These are phyloP conservation scores for Lacerta bilineata DNA, from an alignment of 2,797 vertebrate genomes.

Conservation along the genomic window DNA sequence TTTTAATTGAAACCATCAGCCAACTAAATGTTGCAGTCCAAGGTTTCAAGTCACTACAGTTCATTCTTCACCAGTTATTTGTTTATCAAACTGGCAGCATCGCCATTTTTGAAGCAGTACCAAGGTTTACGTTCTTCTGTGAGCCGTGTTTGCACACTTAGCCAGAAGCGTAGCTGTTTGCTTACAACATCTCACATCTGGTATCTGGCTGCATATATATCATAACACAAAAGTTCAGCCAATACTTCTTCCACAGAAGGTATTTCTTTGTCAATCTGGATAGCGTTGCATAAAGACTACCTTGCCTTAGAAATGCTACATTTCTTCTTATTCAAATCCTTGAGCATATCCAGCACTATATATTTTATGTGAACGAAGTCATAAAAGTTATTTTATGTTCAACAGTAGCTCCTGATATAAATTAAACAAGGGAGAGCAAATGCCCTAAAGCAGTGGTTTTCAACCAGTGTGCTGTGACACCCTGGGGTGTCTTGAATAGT, in stretches of 20 bases:
- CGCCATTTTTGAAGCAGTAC: conserved; percentile 7
- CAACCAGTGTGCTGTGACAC: too few species aligned
- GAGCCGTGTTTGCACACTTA: conserved; percentile 28
- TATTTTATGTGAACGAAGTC: not conserved
- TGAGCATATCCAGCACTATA: conserved; percentile 11
- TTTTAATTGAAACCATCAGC: not conserved
- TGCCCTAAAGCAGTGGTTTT: too few species aligned
- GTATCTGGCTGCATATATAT: not conserved
- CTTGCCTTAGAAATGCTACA: conserved; percentile 7
- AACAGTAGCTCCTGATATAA: conserved; percentile 1
- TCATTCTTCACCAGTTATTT: conserved; percentile 23
- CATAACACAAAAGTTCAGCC: conserved; percentile 9
- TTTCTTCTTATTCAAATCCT: conserved; percentile 13
- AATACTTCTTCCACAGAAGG: not conserved
- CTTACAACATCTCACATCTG: conserved; percentile 12
- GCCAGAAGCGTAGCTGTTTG: not conserved
- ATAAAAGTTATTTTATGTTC: conserved; percentile 21
- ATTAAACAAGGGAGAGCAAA: not conserved
- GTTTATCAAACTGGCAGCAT: not conserved
- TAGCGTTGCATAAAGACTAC: not conserved
- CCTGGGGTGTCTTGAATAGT: too few species aligned
- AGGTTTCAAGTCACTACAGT: conserved; percentile 17
- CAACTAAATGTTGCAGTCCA: not conserved
- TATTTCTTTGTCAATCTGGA: conserved; percentile 7
- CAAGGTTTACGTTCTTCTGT: conserved; percentile 8